A percentile compares a stretch with the other conserved stretches of the same genome.
Conservation (phyloP, 1,140 invertebrate species). For the Temnothorax longispinosus region DNA sequence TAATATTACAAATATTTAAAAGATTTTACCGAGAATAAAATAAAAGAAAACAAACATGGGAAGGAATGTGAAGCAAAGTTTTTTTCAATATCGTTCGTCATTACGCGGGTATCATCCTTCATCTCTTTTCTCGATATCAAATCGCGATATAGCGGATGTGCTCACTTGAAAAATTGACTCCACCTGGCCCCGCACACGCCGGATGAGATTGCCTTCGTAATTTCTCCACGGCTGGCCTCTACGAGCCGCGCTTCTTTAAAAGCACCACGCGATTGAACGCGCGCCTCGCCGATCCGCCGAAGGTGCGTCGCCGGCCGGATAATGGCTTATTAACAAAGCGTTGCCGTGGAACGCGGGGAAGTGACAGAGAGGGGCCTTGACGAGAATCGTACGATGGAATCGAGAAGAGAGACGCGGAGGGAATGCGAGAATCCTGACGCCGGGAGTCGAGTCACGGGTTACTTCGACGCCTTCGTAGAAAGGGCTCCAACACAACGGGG, state of each 20-base stretch:
- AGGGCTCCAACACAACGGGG: conserved; percentile 80
- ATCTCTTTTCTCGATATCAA: conserved; percentile 16
- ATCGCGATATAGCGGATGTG: conserved; percentile 19
- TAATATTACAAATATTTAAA: neutral
- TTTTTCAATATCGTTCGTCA: conserved; percentile 9
- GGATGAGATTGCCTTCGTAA: conserved; percentile 26
- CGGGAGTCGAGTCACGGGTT: conserved; percentile 76
- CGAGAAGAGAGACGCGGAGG: conserved; percentile 35
- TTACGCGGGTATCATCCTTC: neutral
- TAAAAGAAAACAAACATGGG: neutral
- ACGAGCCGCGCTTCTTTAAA: conserved; percentile 53
- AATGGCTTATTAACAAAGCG: conserved; percentile 78
- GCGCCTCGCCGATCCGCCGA: conserved; percentile 55
- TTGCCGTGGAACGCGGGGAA: conserved; percentile 66
- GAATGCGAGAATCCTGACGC: conserved; percentile 63
- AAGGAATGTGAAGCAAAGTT: neutral
- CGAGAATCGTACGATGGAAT: conserved; percentile 49
- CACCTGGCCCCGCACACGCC: neutral
- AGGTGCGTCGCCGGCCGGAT: conserved; percentile 63
- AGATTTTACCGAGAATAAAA: neutral
- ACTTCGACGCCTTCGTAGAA: conserved; percentile 75
- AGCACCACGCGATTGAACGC: conserved; percentile 56
- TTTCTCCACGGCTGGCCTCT: conserved; percentile 17
- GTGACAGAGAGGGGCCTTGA: conserved; percentile 67
- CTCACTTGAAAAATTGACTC: conserved; percentile 28